Evolutionary conservation across 2,113 vertebrate species (phyloP).

Genomic region (Dromiciops gliroides): DNA sequence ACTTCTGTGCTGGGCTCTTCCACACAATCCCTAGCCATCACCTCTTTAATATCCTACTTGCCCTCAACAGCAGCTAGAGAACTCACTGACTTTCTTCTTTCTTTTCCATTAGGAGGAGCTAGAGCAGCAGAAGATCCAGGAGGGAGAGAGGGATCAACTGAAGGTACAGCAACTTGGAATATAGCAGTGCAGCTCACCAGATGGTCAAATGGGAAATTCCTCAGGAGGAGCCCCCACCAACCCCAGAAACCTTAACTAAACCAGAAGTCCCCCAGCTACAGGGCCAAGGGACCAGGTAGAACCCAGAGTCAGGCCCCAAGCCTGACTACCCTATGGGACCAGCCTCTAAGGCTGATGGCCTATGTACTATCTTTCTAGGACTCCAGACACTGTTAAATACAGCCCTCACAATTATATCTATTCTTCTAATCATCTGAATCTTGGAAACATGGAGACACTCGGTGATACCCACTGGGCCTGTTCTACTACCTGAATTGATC

Average conservation of each 20-base stretch:
- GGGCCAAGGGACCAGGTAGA: background rate
- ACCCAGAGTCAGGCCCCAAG: background rate
- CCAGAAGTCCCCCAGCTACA: background rate
- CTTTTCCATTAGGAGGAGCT: background rate
- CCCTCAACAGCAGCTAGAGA: background rate
- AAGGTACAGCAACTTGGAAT: background rate
- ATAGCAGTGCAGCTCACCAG: background rate
- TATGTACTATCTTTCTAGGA: background rate
- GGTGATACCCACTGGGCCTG: background rate
- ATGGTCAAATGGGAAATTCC: background rate
- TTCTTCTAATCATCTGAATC: background rate
- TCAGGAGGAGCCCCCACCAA: background rate
- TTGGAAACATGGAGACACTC: background rate
- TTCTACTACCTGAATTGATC: background rate
- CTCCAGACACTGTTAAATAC: background rate
- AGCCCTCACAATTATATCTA: background rate
- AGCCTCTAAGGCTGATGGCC: background rate
- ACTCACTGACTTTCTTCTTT: background rate
- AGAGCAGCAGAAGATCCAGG: too few relatives aligned
- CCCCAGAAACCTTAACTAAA: background rate
- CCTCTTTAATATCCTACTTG: background rate
- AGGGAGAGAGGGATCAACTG: too few relatives aligned
- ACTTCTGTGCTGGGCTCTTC: background rate
- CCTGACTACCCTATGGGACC: background rate
- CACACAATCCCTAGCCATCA: background rate